phyloP scores from a whole-genome alignment of 2,888 invertebrate genomes.

The Perdita meconis region DNA sequence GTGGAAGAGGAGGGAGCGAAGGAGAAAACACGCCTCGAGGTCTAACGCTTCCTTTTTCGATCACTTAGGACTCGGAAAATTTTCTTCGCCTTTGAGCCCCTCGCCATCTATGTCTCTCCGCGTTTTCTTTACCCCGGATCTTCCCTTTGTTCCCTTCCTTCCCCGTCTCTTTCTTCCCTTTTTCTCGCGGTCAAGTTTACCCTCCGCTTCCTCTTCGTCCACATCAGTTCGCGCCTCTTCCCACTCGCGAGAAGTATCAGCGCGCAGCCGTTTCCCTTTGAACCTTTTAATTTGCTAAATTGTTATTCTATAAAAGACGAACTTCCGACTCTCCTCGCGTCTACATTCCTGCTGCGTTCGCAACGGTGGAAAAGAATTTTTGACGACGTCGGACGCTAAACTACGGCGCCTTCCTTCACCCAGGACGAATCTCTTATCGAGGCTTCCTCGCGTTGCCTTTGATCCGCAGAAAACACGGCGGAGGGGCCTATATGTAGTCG shows the following conservation, averaged over 20 bases:
- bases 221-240: background rate
- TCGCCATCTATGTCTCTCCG: constrained; percentile 14
- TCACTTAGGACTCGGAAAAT: constrained; percentile 69
- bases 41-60: constrained; percentile 67
- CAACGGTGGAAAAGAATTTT: constrained; percentile 55
- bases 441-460: constrained; percentile 11
- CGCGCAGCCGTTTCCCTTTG: constrained; percentile 69
- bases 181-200: background rate
- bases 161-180: background rate
- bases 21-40: constrained; percentile 48
- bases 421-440: background rate
- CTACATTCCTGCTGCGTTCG: constrained; percentile 30
- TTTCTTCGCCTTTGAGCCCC: constrained; percentile 70
- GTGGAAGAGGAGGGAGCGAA: constrained; percentile 20
- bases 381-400: constrained; percentile 32
- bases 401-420: background rate
- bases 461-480: constrained; percentile 4
- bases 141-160: constrained; percentile 32
- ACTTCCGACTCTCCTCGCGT: constrained; percentile 52
- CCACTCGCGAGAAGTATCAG: constrained; percentile 53
- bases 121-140: constrained; percentile 8
- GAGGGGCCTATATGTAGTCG: too few relatives aligned
- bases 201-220: constrained; percentile 19
- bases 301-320: constrained; percentile 78
- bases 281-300: constrained; percentile 80